phyloP scores from a whole-genome alignment of 1,140 invertebrate genomes.

The Atta cephalotes region DNA sequence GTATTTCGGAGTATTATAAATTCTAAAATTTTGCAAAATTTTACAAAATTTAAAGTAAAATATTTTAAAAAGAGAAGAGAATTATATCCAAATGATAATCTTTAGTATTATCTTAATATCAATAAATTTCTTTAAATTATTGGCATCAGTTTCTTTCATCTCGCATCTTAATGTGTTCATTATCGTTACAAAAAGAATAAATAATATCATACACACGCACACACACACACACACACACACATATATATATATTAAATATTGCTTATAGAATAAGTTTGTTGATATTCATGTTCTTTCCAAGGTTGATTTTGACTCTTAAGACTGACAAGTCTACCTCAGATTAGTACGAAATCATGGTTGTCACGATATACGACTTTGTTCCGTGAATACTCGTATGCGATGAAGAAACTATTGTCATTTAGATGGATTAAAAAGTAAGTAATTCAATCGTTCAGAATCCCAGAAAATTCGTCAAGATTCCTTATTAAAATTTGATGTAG shows the following conservation, averaged over 20 bases:
- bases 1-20: neutral
- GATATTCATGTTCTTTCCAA: slow-evolving; percentile 18
- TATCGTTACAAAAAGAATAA: neutral
- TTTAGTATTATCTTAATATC: neutral
- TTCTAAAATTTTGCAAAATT: neutral
- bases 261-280: slow-evolving; percentile 9
- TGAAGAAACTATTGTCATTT: slow-evolving; percentile 25
- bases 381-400: neutral
- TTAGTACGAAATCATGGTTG: slow-evolving; percentile 8
- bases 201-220: neutral
- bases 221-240: no score
- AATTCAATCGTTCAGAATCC: neutral
- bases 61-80: neutral
- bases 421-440: slow-evolving; percentile 21
- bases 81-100: neutral
- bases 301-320: neutral
- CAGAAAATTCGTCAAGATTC: neutral
- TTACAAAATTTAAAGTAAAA: no score
- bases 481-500: neutral
- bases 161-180: neutral
- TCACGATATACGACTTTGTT: neutral
- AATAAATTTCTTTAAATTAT: slow-evolving; percentile 14
- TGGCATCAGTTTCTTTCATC: neutral
- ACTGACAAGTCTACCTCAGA: slow-evolving; percentile 2
- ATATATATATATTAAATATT: neutral